Evolutionary conservation across 2,113 vertebrate species (phyloP).

Genomic region (Nymphicus hollandicus): DNA sequence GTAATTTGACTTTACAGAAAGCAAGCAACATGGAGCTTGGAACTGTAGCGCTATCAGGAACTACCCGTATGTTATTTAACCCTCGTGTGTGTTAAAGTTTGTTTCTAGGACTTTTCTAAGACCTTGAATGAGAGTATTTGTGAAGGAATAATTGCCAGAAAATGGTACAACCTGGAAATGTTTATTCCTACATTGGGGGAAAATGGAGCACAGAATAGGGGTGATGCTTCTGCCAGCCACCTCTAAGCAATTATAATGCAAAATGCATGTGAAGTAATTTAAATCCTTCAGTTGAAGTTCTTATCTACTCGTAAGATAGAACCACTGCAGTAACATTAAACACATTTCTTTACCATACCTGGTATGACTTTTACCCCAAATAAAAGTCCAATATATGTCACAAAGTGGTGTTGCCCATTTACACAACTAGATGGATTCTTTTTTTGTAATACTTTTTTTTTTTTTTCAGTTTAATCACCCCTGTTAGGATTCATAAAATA

Average conservation of each 20-base stretch:
- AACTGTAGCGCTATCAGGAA: fast-evolving
- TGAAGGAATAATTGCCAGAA: neutral
- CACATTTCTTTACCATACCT: neutral
- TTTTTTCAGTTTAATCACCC: neutral
- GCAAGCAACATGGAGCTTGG: neutral
- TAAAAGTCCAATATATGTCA: neutral
- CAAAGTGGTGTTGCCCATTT: neutral
- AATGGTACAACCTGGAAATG: neutral
- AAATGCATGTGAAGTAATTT: neutral
- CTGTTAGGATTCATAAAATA: neutral
- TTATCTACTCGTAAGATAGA: neutral
- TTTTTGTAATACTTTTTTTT: neutral
- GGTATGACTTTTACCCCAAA: neutral
- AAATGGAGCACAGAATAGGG: neutral
- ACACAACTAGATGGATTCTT: neutral
- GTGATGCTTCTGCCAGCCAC: neutral
- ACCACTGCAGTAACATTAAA: neutral
- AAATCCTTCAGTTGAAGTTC: neutral
- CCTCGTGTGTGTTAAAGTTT: neutral
- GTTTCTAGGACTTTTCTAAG: neutral
- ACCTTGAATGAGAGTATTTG: neutral
- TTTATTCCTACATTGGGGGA: neutral
- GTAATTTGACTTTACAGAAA: neutral
- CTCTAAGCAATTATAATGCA: neutral
- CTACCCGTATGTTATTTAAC: neutral